Base-by-base conservation (phyloP, 2,113 vertebrate genomes). In the Motacilla tschutschensis region DNA sequence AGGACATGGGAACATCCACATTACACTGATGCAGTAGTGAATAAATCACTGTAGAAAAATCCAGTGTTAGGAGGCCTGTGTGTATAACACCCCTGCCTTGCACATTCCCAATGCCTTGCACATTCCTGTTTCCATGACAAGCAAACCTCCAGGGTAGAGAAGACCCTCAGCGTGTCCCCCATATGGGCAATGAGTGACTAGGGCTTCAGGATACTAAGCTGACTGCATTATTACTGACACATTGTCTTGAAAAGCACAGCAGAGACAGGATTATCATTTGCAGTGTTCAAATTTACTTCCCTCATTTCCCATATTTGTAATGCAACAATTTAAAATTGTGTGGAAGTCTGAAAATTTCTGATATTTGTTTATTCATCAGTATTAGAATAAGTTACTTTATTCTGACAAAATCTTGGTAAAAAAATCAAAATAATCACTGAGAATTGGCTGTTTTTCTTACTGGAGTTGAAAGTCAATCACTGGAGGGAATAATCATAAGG, bases 1-100 rank as follows among this genome's bases (percentile, higher is more conserved):
- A 73, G 54, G 31, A 35, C 33, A 18, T 0, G 0, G 15, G 15
- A 75, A 64, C 10, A 60, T 20, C 26, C 1, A 1, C 6, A 8
- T 14, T 67, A 14, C n/a, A 35, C 15, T 43, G n/a, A 22, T n/a
- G 19, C 43, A 51, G 14, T 1, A 3, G n/a, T 0, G 0, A 81
- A 89, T 41, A 79, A 10, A 22, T 77, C 46, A 40, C 29, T 28
- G 19, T 9, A 16, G 21, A 14, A 82, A 82, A 66, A 76, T 38
- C 11, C 13, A 84, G 5, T 59, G 43, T 55, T 47, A 22, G 36
- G 19, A 70, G 3, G 5, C 5, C 63, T 54, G 35, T 29, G 12
- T 29, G 18, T 29, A 14, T 15, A 58, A 72, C 26, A 12, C 5
- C 15, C 7, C 5, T 4, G 11, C 38, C 53, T 22, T 33, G n/a